Evolutionary conservation across 2,113 vertebrate genomes (phyloP), one percentile per base, ranked within the genome.

Genomic region (Gopherus evgoodei): DNA sequence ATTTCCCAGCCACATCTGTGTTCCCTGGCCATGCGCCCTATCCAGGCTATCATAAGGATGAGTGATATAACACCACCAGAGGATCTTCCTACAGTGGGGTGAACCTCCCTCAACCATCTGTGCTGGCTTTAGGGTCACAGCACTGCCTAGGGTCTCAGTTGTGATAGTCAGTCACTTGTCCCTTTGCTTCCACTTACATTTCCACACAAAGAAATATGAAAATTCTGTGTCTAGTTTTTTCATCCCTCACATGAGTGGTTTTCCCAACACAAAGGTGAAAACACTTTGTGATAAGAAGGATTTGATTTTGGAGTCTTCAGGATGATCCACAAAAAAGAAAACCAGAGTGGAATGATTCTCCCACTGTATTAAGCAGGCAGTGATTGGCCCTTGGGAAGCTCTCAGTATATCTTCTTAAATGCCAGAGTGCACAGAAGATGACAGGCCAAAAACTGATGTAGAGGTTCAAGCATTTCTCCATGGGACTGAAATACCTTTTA

Each of bases 11-110:
- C 59, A 35, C 8, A 69, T 69, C 62, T n/a, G 62, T n/a, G 35
- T n/a, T 19, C 35, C 31, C 8, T 21, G 62, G 8, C 62, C 8
- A n/a, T 10, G 8, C 4, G 8, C 17, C 17, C 35, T n/a, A n/a
- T 4, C 8, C 35, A 69, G 35, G 35, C 12, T 14, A 62, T 62
- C 1, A 6, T 8, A 69, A n/a, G 62, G 35, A 8, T 69, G 16
- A 69, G 17, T 35, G 29, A 19, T 35, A n/a, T n/a, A 69, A n/a
- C 35, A 69, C 35, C 10, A 62, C 29, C 29, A 62, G 59, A 62
- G 59, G 29, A 35, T 62, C 57, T 29, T 62, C 17, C 35, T 69
- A n/a, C 1, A 0, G 27, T 35, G 4, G 12, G 14, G 65, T 75
- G 65, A 83, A 65, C 38, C 7, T 72, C 19, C 31, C 19, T 47